Evolutionary conservation across 2,113 vertebrate genomes (phyloP).

Genomic region (Platycercus adscitus): DNA sequence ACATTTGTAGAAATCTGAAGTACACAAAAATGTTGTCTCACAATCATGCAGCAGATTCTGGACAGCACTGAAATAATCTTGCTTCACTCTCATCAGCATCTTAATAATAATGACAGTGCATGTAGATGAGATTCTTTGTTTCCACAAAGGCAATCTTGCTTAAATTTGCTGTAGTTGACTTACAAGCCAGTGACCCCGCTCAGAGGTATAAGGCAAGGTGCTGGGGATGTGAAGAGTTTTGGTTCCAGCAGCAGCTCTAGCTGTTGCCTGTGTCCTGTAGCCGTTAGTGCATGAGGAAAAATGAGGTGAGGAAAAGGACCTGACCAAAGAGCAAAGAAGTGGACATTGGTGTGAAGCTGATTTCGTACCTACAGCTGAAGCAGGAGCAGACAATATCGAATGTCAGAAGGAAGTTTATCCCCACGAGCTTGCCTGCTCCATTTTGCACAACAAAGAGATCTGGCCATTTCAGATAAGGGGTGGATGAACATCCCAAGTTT

Average conservation of each 20-base stretch:
- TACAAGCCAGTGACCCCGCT: not conserved
- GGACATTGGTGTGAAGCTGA: not conserved
- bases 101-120: not conserved
- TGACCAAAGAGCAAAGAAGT: not conserved
- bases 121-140: not conserved
- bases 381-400: not conserved
- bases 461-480: conserved; percentile 49
- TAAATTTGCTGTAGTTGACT: not conserved
- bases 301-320: not conserved
- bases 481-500: conserved; percentile 28
- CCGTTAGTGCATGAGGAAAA: not conserved
- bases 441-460: conserved; percentile 61
- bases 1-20: not conserved
- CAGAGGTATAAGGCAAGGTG: not conserved
- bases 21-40: not conserved
- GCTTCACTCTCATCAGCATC: not conserved
- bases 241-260: not conserved
- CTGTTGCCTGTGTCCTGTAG: not conserved
- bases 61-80: not conserved
- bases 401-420: conserved; percentile 26
- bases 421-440: not conserved
- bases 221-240: not conserved
- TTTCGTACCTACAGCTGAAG: not conserved
- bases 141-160: not conserved
- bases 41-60: not conserved